These are phyloP conservation scores for Passer montanus DNA, from an alignment of 2,113 vertebrate genomes.

Conservation along the genomic window DNA sequence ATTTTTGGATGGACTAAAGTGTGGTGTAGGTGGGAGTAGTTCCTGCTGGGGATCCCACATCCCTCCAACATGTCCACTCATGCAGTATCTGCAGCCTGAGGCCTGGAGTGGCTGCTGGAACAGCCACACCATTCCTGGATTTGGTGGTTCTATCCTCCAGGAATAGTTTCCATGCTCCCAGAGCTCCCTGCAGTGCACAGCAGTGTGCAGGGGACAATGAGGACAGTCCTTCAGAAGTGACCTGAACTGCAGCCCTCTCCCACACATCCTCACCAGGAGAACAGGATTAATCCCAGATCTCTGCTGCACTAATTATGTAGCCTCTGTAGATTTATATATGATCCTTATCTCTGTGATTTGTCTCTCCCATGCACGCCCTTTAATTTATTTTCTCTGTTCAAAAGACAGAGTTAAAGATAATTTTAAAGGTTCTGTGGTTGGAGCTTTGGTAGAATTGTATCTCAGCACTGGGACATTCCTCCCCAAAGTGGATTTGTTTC, in stretches of 20 bases:
- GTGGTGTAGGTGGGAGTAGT: not conserved
- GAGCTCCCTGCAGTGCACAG: not conserved
- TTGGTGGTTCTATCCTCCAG: not conserved
- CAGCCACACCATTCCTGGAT: fast-evolving
- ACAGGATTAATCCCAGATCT: not conserved
- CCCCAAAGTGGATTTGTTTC: not conserved
- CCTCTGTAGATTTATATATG: not conserved
- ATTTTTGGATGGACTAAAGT: not conserved
- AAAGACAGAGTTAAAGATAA: not conserved
- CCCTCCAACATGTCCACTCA: fast-evolving
- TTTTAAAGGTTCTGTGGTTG: not conserved
- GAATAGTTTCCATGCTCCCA: not conserved
- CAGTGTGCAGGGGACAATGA: fast-evolving
- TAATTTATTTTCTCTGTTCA: not conserved
- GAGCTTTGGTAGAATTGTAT: not conserved
- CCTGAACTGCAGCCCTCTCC: not conserved
- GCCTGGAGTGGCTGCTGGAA: not conserved
- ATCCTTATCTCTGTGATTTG: not conserved
- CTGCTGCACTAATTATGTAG: not conserved
- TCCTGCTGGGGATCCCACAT: not conserved
- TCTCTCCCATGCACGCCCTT: not conserved
- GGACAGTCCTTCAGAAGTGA: not conserved
- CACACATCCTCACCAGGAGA: not conserved
- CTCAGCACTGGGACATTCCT: not conserved
- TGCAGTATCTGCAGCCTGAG: not conserved